Base-by-base conservation (phyloP, 2,113 vertebrate species). In the Panurus biarmicus region DNA sequence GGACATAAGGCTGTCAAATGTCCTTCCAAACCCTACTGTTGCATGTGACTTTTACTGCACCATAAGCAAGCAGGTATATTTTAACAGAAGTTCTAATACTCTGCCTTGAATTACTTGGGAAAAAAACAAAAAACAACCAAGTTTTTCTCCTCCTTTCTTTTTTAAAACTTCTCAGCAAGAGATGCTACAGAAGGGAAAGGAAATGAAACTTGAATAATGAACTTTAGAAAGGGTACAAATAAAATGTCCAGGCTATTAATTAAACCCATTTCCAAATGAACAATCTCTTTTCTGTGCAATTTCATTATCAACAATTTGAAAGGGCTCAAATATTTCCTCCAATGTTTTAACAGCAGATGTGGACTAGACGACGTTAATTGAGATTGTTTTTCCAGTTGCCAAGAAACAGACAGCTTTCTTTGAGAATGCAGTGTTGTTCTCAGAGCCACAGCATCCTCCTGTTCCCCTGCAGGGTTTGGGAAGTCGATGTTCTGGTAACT, bases 301-400 rank as follows among this genome's bases (percentile, higher is more conserved):
- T 92, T 82, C 90, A 73, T 93, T 93, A 96, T 38, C 13, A 9
- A 62, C 86, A 90, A 74, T 95, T 62, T 95, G 71, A 89, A 91
- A 97, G 60, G 72, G 69, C 90, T 96, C 86, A 78, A 89, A 88
- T 83, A 93, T 90, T 95, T 94, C 74, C 81, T 95, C 85, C 69
- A 56, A n/a, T 90, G 84, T 82, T 96, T 95, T 96, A 95, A 93
- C 79, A 96, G 93, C 96, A 97, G 96, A 96, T 96, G 95, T 92
- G 77, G 80, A 83, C 95, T 95, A 96, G 93, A 93, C 92, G 66
- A 60, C 61, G 58, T 95, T 97, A 95, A 97, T 96, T 97, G 94
- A 96, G 87, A 95, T 84, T 97, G 96, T 97, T 97, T 76, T 97
- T 72, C 87, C 84, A 77, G 97, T 97, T 98, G 96, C 97, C 97